Percentiles rank a stretch among this genome's conserved stretches.
Conservation (phyloP, 2,113 vertebrate species). For the Rhea americana region DNA sequence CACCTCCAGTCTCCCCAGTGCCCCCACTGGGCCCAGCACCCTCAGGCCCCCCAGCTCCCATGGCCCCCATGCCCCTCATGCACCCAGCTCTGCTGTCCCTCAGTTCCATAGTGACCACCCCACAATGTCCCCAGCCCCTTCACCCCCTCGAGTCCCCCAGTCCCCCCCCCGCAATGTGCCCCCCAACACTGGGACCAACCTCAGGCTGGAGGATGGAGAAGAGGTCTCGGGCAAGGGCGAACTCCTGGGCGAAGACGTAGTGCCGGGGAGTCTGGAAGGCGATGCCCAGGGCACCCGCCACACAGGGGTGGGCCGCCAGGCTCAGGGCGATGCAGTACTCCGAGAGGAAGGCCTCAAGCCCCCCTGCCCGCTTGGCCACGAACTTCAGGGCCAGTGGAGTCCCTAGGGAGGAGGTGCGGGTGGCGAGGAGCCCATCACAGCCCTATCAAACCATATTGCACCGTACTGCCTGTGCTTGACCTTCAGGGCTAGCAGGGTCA, state of each 20-base stretch:
- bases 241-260: conserved; percentile 89
- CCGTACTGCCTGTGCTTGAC: no score
- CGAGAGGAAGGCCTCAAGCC: conserved; percentile 81
- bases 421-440: neutral
- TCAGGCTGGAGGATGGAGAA: conserved; percentile 86
- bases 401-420: conserved; percentile 65
- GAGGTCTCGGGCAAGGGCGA: conserved; percentile 84
- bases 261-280: conserved; percentile 84
- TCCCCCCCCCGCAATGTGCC: neutral
- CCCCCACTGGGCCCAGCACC: neutral
- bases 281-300: conserved; percentile 83
- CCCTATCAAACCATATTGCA: no score
- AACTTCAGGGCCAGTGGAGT: conserved; percentile 89
- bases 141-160: neutral
- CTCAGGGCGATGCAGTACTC: conserved; percentile 91
- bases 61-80: no score
- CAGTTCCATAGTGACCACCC: neutral
- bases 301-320: conserved; percentile 86
- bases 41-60: no score
- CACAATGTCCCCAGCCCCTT: no score
- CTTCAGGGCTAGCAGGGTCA: no score
- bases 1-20: no score
- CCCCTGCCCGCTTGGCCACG: conserved; percentile 78
- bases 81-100: no score
- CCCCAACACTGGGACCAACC: conserved; percentile 44